Base-by-base conservation (phyloP, 2,888 invertebrate genomes). In the Sceliomorpha sp. region DNA sequence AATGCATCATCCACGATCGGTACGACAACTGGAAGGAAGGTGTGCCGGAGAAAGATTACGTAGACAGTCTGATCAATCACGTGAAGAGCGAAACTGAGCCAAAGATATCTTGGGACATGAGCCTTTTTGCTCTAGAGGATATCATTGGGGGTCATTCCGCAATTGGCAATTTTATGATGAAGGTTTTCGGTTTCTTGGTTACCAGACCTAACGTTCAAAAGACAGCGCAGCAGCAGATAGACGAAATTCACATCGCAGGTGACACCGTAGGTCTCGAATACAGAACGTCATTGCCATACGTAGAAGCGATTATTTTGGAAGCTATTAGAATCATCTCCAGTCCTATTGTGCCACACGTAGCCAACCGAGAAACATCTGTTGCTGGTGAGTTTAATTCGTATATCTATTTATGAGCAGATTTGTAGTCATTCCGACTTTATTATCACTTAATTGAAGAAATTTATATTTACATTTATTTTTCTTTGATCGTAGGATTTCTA, bases 321-420 rank as follows among this genome's bases (percentile, higher is more conserved):
- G 89, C 91, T 0, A 89, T 93, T n/a, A 87, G 93, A 51, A 78
- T 91, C 39, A 91, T 92, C 53, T 90, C 92, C 2, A 93, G 93
- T 8, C 93, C 93, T 0, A 93, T 93, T 48, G 92, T 93, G 0
- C 93, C 93, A 0, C 91, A 93, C 77, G 92, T 93, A 0, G 91
- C 93, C 9, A 92, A 90, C 67, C 90, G 90, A 71, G 90, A 92
- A 69, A 92, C 91, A 66, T 89, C 90, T 2, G 89, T 93, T 69
- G 90, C 89, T 77, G 92, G 92, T 92, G 87, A 89, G 87, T 81
- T 44, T 31, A 17, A 1, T 6, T 13, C 2, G 47, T 39, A 24
- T 15, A 1, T 1, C 20, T 42, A 12, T 32, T 32, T n/a, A 7
- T 29, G 29, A n/a, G n/a, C n/a, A n/a, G n/a, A n/a, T n/a, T n/a